A percentile compares a stretch with the other conserved stretches of the same genome.
phyloP scores from a whole-genome alignment of 2,888 invertebrate genomes.

The Macrosiphum euphorbiae region DNA sequence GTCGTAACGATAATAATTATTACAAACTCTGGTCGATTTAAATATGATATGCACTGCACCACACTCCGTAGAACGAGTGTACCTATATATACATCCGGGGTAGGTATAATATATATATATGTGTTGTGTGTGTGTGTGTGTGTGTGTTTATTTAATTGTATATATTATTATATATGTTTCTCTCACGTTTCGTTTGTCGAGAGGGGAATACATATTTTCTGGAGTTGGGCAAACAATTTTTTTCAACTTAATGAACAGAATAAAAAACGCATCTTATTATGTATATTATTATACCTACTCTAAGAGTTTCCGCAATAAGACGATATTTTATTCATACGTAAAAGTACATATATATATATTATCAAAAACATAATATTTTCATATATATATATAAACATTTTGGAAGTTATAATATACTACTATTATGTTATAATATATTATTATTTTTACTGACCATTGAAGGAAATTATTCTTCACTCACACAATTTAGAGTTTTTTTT shows the following conservation, averaged over 20 bases:
- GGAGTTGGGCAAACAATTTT: not conserved
- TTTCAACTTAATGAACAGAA: not conserved
- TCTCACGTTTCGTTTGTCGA: not conserved
- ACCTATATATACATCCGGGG: not conserved
- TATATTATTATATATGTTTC: not conserved
- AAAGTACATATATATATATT: not conserved
- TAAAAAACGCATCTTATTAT: not conserved
- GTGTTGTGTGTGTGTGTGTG: not conserved
- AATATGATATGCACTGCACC: not conserved
- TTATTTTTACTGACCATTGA: not conserved
- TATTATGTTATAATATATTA: not conserved
- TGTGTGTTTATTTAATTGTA: not conserved
- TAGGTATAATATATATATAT: not conserved
- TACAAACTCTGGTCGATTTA: slow-evolving; percentile 12
- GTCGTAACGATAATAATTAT: slow-evolving; percentile 20
- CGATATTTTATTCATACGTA: not conserved
- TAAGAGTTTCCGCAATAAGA: not conserved
- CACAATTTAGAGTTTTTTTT: not conserved
- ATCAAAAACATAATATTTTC: not conserved
- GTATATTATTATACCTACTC: not conserved
- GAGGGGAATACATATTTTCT: not conserved
- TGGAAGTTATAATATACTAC: not conserved
- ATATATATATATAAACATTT: not conserved
- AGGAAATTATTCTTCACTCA: not conserved
- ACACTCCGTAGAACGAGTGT: not conserved